Evolutionary conservation across 2,113 vertebrate genomes (phyloP).

Genomic region (Stegastes partitus): DNA sequence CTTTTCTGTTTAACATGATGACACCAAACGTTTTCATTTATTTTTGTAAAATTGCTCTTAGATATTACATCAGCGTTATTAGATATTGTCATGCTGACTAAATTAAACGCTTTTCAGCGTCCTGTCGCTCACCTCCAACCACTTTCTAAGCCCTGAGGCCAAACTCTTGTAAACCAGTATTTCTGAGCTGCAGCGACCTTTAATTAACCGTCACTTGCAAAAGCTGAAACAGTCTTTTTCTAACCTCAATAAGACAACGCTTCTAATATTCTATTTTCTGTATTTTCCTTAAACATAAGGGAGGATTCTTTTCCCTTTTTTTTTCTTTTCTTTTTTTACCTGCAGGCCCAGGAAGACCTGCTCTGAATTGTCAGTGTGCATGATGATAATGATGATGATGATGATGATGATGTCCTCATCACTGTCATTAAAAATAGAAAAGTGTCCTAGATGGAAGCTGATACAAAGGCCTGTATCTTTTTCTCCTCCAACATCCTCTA

Average conservation of each 20-base stretch:
- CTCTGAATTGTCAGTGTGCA: slow-evolving; percentile 43
- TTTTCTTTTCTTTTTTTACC: neutral
- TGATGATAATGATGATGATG: slow-evolving; percentile 26
- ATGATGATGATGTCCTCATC: slow-evolving; percentile 24
- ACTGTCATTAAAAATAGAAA: slow-evolving; percentile 59
- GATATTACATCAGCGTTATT: too few relatives aligned
- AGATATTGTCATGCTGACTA: neutral
- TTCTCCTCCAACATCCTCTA: slow-evolving; percentile 30
- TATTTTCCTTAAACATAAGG: neutral
- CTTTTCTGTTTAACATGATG: neutral
- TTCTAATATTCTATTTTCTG: neutral
- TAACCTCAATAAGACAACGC: neutral
- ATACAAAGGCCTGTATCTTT: neutral
- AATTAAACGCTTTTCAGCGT: neutral
- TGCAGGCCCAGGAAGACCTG: slow-evolving; percentile 44
- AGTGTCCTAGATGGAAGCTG: slow-evolving; percentile 24
- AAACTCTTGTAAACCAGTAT: neutral
- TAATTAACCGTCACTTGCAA: slow-evolving; percentile 4
- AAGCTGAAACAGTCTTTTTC: neutral
- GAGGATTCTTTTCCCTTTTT: neutral
- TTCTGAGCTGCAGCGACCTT: neutral
- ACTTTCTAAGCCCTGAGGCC: slow-evolving; percentile 1
- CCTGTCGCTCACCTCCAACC: neutral
- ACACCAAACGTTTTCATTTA: neutral
- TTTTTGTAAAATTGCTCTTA: neutral